Percentiles rank a stretch among this genome's conserved stretches.
Conservation (phyloP, 2,113 vertebrate species). For the Grammomys dolichurus region DNA sequence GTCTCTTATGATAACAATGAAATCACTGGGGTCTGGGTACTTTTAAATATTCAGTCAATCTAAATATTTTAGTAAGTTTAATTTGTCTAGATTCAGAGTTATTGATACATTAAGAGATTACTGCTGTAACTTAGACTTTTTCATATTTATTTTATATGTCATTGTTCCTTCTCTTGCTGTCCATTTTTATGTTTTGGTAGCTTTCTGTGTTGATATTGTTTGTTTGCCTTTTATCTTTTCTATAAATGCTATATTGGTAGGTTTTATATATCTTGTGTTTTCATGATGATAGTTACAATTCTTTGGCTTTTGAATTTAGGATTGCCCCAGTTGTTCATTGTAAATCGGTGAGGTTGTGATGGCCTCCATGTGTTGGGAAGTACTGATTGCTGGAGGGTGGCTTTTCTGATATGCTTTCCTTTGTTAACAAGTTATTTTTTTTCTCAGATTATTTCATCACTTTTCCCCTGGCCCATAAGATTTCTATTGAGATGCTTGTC, state of each 20-base stretch:
- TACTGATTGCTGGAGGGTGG: background rate
- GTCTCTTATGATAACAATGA: background rate
- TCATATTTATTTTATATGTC: background rate
- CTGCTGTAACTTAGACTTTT: background rate
- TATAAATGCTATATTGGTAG: background rate
- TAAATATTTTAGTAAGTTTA: background rate
- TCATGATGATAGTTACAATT: background rate
- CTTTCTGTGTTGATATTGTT: background rate
- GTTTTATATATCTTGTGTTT: background rate
- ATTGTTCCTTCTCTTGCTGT: background rate
- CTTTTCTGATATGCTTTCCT: background rate
- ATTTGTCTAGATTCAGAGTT: background rate
- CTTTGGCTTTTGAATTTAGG: background rate
- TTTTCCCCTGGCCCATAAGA: background rate
- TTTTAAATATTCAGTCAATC: background rate
- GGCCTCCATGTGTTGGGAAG: background rate
- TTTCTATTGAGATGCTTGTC: slow-evolving; percentile 27
- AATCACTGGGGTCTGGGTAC: background rate
- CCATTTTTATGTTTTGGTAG: background rate
- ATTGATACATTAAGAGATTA: background rate
- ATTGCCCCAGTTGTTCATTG: background rate
- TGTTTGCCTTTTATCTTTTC: background rate
- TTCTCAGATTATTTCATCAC: background rate
- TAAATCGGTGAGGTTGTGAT: background rate
- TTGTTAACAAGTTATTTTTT: background rate